phyloP scores from a whole-genome alignment of 2,888 invertebrate species.

The Spisula subtruncata region DNA sequence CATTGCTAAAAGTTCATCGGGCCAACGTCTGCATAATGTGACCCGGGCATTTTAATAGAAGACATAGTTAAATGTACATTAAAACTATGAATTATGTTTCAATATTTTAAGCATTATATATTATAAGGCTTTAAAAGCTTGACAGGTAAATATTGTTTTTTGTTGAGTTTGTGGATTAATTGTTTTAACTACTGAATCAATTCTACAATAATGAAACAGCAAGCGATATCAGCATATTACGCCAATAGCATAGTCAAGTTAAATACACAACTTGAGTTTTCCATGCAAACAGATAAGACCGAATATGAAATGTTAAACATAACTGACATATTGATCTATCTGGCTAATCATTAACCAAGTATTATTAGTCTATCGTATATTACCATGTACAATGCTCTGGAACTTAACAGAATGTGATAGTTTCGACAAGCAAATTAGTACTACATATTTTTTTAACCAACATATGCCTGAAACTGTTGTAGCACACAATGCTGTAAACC shows the following conservation, averaged over 20 bases:
- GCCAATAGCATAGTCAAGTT: background rate
- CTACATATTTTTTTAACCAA: no score
- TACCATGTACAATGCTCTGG: background rate
- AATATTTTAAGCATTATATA: no score
- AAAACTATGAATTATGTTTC: no score
- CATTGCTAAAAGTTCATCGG: no score
- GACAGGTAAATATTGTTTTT: background rate
- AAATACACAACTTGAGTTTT: constrained; percentile 4
- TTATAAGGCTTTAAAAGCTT: no score
- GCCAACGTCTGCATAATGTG: no score
- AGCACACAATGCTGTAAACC: no score
- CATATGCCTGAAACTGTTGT: no score
- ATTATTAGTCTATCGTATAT: background rate
- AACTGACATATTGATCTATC: background rate
- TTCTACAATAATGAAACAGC: background rate
- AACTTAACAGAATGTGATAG: background rate
- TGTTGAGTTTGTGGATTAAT: background rate
- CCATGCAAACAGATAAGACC: constrained; percentile 7
- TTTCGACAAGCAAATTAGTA: background rate
- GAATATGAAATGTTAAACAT: background rate
- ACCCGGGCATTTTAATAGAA: no score
- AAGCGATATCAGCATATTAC: background rate
- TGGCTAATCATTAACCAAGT: no score
- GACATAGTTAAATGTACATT: no score
- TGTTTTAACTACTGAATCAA: background rate